phyloP scores from a whole-genome alignment of 2,113 vertebrate genomes.

The Lethenteron reissneri region DNA sequence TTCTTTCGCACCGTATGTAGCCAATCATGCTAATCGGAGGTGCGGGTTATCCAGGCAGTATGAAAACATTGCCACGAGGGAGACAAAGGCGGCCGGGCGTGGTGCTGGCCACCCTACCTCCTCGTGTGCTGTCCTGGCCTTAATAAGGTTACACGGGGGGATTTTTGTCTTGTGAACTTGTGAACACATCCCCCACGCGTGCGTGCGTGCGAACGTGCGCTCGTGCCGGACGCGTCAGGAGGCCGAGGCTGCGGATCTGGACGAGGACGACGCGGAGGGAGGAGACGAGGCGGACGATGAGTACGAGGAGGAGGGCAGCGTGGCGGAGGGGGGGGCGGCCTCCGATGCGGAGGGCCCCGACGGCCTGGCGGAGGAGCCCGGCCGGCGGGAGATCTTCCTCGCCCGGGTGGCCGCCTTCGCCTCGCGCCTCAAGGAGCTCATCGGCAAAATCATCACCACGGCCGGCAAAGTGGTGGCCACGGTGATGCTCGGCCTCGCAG shows the following conservation, averaged over 20 bases:
- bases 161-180: too few species aligned
- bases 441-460: slow-evolving; percentile 25
- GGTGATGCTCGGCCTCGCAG: slow-evolving; percentile 35
- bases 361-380: neutral
- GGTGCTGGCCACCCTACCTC: too few species aligned
- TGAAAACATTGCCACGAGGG: too few species aligned
- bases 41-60: too few species aligned
- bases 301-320: neutral
- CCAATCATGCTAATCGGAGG: too few species aligned
- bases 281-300: neutral
- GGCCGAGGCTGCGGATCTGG: neutral
- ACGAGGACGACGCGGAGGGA: neutral
- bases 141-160: too few species aligned
- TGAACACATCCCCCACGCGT: too few species aligned
- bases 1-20: too few species aligned
- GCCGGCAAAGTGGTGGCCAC: slow-evolving; percentile 34
- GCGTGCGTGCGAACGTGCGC: too few species aligned
- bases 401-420: slow-evolving; percentile 19
- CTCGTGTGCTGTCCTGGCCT: too few species aligned
- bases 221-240: too few species aligned
- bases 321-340: neutral
- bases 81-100: too few species aligned
- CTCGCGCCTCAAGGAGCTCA: slow-evolving; percentile 20
- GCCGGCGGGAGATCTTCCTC: neutral
- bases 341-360: neutral